Evolutionary conservation across 2,113 vertebrate species (phyloP).

Genomic region (Mus spicilegus): DNA sequence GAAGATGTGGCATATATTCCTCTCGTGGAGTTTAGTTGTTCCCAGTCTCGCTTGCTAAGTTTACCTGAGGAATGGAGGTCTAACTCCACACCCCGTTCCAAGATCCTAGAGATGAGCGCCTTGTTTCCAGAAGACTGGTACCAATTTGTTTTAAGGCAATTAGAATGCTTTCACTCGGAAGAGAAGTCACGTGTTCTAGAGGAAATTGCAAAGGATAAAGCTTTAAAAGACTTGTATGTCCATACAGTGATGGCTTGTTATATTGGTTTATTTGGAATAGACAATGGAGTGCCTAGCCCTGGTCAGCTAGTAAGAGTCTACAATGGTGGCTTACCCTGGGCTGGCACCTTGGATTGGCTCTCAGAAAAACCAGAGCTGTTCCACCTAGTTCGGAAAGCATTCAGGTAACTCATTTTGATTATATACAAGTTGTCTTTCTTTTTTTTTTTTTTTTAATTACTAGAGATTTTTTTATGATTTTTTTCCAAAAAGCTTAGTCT

Average conservation of each 20-base stretch:
- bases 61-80: slow-evolving; percentile 93
- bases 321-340: slow-evolving; percentile 94
- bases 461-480: neutral
- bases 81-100: slow-evolving; percentile 88
- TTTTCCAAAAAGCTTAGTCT: neutral
- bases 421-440: neutral
- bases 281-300: slow-evolving; percentile 90
- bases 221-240: slow-evolving; percentile 91
- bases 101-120: slow-evolving; percentile 90
- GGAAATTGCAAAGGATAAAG: slow-evolving; percentile 91
- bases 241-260: slow-evolving; percentile 93
- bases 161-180: slow-evolving; percentile 89
- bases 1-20: slow-evolving; percentile 72
- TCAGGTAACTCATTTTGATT: slow-evolving; percentile 90
- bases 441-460: neutral
- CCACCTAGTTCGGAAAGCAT: slow-evolving; percentile 94
- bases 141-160: slow-evolving; percentile 90
- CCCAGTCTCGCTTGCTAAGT: slow-evolving; percentile 91
- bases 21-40: slow-evolving; percentile 91
- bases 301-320: slow-evolving; percentile 94
- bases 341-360: slow-evolving; percentile 94
- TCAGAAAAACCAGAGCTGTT: slow-evolving; percentile 93
- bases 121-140: slow-evolving; percentile 97
- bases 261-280: slow-evolving; percentile 91
- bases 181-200: slow-evolving; percentile 89